Percentiles rank a stretch among this genome's conserved stretches.
Evolutionary conservation across 92 coral and sea anemone species (phyloP).

Genomic region (Meandrina meandrites): DNA sequence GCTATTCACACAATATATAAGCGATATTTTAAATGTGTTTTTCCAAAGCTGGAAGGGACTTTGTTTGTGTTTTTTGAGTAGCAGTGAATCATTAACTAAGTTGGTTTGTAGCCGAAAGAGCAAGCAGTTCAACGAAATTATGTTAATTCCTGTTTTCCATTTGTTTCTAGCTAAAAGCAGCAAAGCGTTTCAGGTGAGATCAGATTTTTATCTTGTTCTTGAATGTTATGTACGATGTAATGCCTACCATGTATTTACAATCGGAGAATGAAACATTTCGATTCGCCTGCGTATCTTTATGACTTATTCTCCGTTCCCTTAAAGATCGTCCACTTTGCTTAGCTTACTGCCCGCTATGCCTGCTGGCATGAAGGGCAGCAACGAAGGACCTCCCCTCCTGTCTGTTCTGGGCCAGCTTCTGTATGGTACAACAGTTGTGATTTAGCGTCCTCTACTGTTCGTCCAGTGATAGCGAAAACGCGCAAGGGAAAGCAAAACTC

Average conservation of each 20-base stretch:
- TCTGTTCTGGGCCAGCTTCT: too few relatives aligned
- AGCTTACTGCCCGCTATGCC: too few relatives aligned
- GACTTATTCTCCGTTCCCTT: background rate
- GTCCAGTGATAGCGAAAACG: background rate
- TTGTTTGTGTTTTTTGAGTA: background rate
- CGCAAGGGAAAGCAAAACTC: background rate
- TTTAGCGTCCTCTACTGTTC: too few relatives aligned
- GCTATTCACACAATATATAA: too few relatives aligned
- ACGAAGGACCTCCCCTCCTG: too few relatives aligned
- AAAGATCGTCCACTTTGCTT: too few relatives aligned
- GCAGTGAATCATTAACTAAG: background rate
- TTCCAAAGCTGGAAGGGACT: too few relatives aligned
- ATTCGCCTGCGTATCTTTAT: background rate
- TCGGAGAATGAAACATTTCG: background rate
- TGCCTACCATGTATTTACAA: background rate
- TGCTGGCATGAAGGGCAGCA: too few relatives aligned
- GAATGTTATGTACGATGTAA: background rate
- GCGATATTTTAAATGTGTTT: too few relatives aligned
- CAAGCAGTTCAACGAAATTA: background rate
- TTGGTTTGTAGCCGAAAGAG: too few relatives aligned
- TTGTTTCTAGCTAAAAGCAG: constrained; percentile 70
- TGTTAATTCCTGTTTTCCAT: background rate
- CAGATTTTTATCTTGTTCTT: background rate
- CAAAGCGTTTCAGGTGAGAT: constrained; percentile 80
- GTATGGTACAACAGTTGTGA: too few relatives aligned